Base-by-base conservation (phyloP, 2,888 invertebrate species). In the Fissipunctia ypsillon region DNA sequence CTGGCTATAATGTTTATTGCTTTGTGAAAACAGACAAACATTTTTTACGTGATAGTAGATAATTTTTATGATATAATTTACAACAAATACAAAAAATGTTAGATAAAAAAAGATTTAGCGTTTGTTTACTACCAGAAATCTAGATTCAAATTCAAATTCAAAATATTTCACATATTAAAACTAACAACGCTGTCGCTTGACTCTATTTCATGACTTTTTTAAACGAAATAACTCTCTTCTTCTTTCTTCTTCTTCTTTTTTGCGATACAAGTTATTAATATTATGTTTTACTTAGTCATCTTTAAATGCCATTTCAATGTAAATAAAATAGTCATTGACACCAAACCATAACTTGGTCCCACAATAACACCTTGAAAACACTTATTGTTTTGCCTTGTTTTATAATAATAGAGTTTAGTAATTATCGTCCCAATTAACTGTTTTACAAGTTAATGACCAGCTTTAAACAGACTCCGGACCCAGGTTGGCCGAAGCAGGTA, bases 291-390 rank as follows among this genome's bases (percentile, higher is more conserved):
- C 41, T 70, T 31, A 3, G 22, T 52, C 54, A 16, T 25, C 2
- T 16, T 56, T 19, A 41, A 31, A 25, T 31, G 25, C 10, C 19
- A 73, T 22, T 16, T 19, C 16, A 7, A 22, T 28, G 16, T 16
- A 48, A 38, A 57, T 45, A 28, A 38, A 68, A 25, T 41, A 22
- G 0, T 41, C 0, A 45, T 25, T n/a, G 19, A 5, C 22, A 16
- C 10, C 0, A 57, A 38, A 43, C 22, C 1, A 22, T n/a, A n/a
- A 43, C 1, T 45, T n/a, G 60, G 41, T 25, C 54, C 41, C 3
- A 48, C 41, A 81, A 54, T 10, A 25, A 48, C 16, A 48, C 28
- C n/a, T 56, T 43, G 60, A 3, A 54, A 16, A 48, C 22, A 25
- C 25, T 45, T 48, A 14, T 6, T 6, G n/a, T 9, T 25, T 54